phyloP scores from a whole-genome alignment of 23 tunicate genomes.

The Halocynthia roretzi region DNA sequence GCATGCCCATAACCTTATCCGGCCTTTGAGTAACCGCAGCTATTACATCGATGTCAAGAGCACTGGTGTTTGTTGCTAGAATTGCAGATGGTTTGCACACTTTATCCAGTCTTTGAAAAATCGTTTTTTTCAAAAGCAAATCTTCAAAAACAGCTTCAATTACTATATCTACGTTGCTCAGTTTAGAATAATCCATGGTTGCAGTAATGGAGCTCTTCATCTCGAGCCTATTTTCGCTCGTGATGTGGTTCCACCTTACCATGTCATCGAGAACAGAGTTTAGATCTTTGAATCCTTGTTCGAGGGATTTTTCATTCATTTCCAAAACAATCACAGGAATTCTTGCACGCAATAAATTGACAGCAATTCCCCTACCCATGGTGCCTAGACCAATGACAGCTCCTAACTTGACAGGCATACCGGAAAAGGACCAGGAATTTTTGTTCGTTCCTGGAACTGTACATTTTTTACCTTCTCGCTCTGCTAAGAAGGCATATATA shows the following conservation, averaged over 20 bases:
- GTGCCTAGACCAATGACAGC: slow-evolving; percentile 88
- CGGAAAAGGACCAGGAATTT: not conserved
- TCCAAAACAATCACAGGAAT: slow-evolving; percentile 6
- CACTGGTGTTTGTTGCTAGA: slow-evolving; percentile 72
- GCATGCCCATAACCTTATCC: slow-evolving; percentile 58
- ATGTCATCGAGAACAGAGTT: not conserved
- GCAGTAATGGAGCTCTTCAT: slow-evolving; percentile 1
- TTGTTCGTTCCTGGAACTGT: not conserved
- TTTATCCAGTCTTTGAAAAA: slow-evolving; percentile 32
- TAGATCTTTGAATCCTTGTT: not conserved
- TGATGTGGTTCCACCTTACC: not conserved
- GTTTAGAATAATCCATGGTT: not conserved
- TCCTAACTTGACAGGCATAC: slow-evolving; percentile 23
- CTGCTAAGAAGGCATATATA: slow-evolving; percentile 62
- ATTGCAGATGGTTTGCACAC: slow-evolving; percentile 62
- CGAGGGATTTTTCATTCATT: not conserved
- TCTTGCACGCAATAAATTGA: slow-evolving; percentile 11
- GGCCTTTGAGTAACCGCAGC: slow-evolving; percentile 56
- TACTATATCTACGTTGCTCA: slow-evolving; percentile 50
- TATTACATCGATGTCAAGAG: slow-evolving; percentile 57
- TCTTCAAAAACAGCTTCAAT: slow-evolving; percentile 76
- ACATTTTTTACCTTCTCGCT: slow-evolving; percentile 44
- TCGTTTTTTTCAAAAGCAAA: slow-evolving; percentile 49
- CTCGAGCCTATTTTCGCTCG: not conserved
- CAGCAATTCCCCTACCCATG: slow-evolving; percentile 76